Evolutionary conservation across 2,113 vertebrate species (phyloP).

Genomic region (Marcusenius ussheri): DNA sequence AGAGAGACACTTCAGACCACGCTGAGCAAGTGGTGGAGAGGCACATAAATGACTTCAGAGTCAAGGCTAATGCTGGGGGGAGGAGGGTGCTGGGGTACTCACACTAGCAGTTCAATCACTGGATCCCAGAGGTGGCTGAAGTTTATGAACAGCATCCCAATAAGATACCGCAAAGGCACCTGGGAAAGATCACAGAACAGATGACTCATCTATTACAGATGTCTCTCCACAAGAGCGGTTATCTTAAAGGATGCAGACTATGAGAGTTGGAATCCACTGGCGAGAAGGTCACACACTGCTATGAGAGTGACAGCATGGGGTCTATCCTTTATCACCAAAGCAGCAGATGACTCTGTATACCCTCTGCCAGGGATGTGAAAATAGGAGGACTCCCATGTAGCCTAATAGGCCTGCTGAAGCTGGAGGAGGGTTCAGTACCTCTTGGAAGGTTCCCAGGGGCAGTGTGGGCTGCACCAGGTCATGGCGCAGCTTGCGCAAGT

Average conservation of each 20-base stretch:
- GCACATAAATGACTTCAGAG: not conserved
- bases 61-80: not conserved
- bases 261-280: not conserved
- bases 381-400: not conserved
- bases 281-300: not conserved
- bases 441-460: slow-evolving; percentile 66
- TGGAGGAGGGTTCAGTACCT: slow-evolving; percentile 55
- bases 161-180: slow-evolving; percentile 87
- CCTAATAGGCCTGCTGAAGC: not conserved
- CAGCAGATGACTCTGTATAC: not conserved
- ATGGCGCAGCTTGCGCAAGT: slow-evolving; percentile 80
- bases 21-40: not conserved
- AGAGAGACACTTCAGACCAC: not conserved
- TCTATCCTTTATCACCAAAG: not conserved
- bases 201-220: not conserved
- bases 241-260: not conserved
- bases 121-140: slow-evolving; percentile 90
- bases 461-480: slow-evolving; percentile 70
- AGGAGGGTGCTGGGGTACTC: slow-evolving; percentile 43
- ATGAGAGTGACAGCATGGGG: not conserved
- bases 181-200: slow-evolving; percentile 40
- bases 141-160: slow-evolving; percentile 90
- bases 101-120: slow-evolving; percentile 86
- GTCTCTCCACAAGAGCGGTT: not conserved
- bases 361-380: not conserved